Conservation (phyloP, 2,888 invertebrate genomes). For the Drosophila robusta region DNA sequence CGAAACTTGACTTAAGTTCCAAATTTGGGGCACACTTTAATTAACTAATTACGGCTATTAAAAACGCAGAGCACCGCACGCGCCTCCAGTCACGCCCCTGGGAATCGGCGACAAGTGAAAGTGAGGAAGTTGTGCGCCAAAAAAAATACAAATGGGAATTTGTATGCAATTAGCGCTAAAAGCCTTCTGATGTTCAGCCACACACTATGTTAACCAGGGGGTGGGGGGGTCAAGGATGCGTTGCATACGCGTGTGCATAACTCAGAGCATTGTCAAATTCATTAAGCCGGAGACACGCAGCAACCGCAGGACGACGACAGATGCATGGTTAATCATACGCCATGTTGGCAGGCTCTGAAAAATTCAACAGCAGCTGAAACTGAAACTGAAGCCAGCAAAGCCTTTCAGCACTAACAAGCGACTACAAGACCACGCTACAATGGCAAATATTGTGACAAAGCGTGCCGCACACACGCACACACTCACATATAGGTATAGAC, state of each 20-base stretch:
- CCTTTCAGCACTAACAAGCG: constrained; percentile 65
- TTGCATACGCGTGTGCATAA: constrained; percentile 24
- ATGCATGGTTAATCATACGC: constrained; percentile 75
- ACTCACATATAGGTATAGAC: constrained; percentile 11
- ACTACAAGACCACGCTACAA: constrained; percentile 45
- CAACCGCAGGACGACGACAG: constrained; percentile 50
- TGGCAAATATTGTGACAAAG: constrained; percentile 69
- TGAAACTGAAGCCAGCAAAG: constrained; percentile 42
- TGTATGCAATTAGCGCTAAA: constrained; percentile 68
- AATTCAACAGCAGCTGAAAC: constrained; percentile 47
- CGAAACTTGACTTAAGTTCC: constrained; percentile 14
- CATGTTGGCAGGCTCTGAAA: constrained; percentile 53
- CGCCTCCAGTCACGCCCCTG: constrained; percentile 39
- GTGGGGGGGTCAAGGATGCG: constrained; percentile 63
- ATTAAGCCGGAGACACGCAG: constrained; percentile 59
- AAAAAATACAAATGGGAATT: constrained; percentile 14
- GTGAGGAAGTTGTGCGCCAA: constrained; percentile 16
- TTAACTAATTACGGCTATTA: constrained; percentile 55
- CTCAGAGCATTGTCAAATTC: constrained; percentile 44
- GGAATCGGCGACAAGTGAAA: constrained; percentile 46
- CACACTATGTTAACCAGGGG: background rate
- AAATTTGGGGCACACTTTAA: constrained; percentile 38
- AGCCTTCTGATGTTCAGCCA: constrained; percentile 66
- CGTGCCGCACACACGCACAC: constrained; percentile 30
- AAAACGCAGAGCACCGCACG: constrained; percentile 26